A percentile compares a stretch with the other conserved stretches of the same genome.
phyloP scores from a whole-genome alignment of 2,113 vertebrate genomes.

The Empidonax traillii region DNA sequence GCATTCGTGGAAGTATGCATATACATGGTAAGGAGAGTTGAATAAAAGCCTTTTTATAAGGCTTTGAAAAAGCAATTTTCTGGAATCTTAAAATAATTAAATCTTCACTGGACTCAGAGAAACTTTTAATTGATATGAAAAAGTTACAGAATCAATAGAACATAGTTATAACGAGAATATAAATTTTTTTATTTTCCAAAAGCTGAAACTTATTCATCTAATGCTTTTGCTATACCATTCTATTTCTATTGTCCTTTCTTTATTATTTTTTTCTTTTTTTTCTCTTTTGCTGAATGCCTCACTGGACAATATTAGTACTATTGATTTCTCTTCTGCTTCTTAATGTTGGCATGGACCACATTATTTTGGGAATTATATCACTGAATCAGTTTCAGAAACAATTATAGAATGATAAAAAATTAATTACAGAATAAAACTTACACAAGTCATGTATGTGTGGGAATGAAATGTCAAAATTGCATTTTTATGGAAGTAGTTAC shows the following conservation, averaged over 20 bases:
- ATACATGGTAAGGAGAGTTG: neutral
- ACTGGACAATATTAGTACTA: neutral
- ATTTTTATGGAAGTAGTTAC: neutral
- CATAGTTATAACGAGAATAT: neutral
- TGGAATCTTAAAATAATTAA: neutral
- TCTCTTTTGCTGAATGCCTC: neutral
- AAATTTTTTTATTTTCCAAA: neutral
- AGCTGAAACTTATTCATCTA: neutral
- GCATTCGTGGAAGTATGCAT: neutral
- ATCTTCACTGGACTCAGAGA: neutral
- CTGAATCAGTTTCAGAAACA: neutral
- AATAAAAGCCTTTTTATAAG: neutral
- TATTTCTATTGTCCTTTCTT: neutral
- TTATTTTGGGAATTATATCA: neutral
- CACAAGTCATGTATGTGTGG: neutral
- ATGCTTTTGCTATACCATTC: neutral
- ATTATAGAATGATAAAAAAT: neutral
- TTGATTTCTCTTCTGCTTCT: neutral
- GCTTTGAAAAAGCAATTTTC: neutral
- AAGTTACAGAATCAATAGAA: neutral
- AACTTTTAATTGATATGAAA: neutral
- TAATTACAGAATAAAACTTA: neutral
- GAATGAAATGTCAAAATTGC: neutral
- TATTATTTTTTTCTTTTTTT: neutral
- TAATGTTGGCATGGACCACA: neutral